Percentiles rank a stretch among this genome's conserved stretches.
These are phyloP conservation scores for Lissocephala sabroskyi DNA, from an alignment of 2,888 invertebrate genomes.

Conservation along the genomic window DNA sequence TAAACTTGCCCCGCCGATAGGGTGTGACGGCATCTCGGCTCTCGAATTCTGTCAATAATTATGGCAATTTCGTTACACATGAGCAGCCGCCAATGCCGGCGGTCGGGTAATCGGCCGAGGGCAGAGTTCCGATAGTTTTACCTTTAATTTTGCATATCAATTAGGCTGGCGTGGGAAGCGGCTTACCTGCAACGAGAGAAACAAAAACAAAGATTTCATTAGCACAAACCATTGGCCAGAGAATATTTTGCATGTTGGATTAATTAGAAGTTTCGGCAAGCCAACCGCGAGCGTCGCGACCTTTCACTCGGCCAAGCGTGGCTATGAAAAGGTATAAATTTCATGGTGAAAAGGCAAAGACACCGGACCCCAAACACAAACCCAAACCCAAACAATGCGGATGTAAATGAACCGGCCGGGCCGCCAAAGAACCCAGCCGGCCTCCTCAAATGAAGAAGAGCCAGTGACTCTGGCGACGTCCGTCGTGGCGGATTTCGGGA, in stretches of 20 bases:
- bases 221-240: background rate
- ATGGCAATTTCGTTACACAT: background rate
- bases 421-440: background rate
- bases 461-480: too few relatives aligned
- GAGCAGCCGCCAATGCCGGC: background rate
- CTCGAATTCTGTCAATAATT: conserved; percentile 3
- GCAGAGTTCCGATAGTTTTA: too few relatives aligned
- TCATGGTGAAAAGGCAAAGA: conserved; percentile 32
- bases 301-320: conserved; percentile 42
- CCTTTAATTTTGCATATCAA: conserved; percentile 41
- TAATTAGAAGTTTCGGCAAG: background rate
- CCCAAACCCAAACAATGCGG: conserved; percentile 47
- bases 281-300: conserved; percentile 14
- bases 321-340: conserved; percentile 24
- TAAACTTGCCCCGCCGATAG: background rate
- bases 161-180: conserved; percentile 39
- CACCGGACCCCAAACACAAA: too few relatives aligned
- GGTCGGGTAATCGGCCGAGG: too few relatives aligned
- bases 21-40: background rate
- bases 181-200: conserved; percentile 15
- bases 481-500: too few relatives aligned
- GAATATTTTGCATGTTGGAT: background rate
- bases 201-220: background rate
- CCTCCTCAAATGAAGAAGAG: conserved; percentile 9
- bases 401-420: conserved; percentile 48